These are phyloP conservation scores for Heliangelus exortis DNA, from an alignment of 2,797 vertebrate genomes.

Conservation along the genomic window DNA sequence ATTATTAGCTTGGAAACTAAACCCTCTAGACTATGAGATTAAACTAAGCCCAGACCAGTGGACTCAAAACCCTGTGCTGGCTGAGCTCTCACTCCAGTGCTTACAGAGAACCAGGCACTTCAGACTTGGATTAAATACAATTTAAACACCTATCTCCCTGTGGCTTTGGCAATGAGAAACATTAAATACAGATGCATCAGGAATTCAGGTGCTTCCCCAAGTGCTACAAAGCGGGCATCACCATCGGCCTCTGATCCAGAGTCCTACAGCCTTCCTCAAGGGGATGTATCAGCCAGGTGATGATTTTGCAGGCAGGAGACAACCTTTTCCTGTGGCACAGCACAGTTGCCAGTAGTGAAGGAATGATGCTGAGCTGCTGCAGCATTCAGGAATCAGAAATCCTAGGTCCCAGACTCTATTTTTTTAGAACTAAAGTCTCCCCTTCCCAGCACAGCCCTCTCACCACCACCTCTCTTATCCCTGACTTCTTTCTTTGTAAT, in stretches of 20 bases:
- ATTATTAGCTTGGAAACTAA: neutral
- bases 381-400: neutral
- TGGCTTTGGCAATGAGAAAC: neutral
- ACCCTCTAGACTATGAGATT: neutral
- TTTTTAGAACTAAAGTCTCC: neutral
- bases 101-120: neutral
- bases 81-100: neutral
- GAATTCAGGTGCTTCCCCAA: neutral
- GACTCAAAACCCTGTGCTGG: neutral
- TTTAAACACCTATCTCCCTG: neutral
- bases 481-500: neutral
- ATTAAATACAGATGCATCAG: neutral
- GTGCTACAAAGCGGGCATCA: neutral
- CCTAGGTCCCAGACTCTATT: neutral
- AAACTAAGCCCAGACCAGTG: neutral
- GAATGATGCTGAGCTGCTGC: neutral
- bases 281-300: neutral
- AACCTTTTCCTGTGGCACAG: neutral
- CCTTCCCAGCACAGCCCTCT: neutral
- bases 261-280: neutral
- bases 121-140: neutral
- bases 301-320: neutral
- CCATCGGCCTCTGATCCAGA: neutral
- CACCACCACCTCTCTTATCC: neutral
- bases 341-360: neutral